Percentiles rank a stretch among this genome's conserved stretches.
Conservation (phyloP, 2,797 vertebrate genomes). For the Paedocypris micromegethes region DNA sequence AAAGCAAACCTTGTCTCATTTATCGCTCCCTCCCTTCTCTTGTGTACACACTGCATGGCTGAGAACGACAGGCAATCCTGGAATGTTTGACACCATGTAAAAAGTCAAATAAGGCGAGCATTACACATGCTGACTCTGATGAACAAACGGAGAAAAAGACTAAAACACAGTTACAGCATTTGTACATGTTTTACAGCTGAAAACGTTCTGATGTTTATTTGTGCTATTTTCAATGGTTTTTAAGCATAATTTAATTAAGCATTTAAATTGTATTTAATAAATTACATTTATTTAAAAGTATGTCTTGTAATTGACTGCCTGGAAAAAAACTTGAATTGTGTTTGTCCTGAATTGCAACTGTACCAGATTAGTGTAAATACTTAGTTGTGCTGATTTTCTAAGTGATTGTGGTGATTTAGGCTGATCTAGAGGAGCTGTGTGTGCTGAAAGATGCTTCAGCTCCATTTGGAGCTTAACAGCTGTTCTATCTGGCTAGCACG, state of each 20-base stretch:
- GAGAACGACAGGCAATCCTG: slow-evolving; percentile 37
- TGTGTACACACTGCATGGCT: slow-evolving; percentile 43
- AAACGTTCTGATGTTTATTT: too few relatives aligned
- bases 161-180: too few relatives aligned
- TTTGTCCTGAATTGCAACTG: too few relatives aligned
- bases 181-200: too few relatives aligned
- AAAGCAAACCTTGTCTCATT: slow-evolving; percentile 43
- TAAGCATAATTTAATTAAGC: too few relatives aligned
- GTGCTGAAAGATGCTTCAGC: slow-evolving; percentile 4
- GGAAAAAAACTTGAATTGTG: too few relatives aligned
- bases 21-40: slow-evolving; percentile 38
- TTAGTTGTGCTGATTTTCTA: neutral
- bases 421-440: neutral
- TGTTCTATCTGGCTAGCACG: slow-evolving; percentile 38
- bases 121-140: slow-evolving; percentile 30
- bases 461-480: slow-evolving; percentile 33
- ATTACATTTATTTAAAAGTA: too few relatives aligned
- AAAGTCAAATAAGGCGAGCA: slow-evolving; percentile 31
- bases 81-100: slow-evolving; percentile 37
- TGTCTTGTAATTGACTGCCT: too few relatives aligned
- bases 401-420: neutral
- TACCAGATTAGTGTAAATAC: too few relatives aligned
- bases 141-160: slow-evolving; percentile 6
- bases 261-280: too few relatives aligned
- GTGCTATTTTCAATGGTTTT: too few relatives aligned